Conservation (phyloP, 1,140 invertebrate species). For the Mylabris phalerata region DNA sequence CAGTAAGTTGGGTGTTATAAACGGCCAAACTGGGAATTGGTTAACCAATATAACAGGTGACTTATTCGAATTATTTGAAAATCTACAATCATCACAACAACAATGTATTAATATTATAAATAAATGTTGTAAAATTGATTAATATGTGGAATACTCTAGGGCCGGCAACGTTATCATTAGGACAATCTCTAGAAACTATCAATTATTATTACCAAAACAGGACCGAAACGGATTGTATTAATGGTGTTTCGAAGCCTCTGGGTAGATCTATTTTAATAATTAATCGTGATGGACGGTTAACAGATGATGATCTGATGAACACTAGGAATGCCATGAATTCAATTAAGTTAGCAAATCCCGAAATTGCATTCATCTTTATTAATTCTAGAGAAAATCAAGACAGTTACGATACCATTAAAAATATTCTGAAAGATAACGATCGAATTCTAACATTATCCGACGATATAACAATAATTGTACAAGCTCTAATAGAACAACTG, state of each 20-base stretch:
- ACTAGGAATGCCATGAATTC: conserved; percentile 18
- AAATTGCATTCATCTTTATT: conserved; percentile 25
- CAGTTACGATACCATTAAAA: conserved; percentile 13
- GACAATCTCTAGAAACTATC: conserved; percentile 24
- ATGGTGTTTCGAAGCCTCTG: conserved; percentile 14
- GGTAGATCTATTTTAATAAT: conserved; percentile 27
- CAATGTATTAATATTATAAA: background rate
- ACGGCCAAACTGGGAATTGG: conserved; percentile 51
- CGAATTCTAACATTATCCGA: conserved; percentile 16
- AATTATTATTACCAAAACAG: conserved; percentile 26
- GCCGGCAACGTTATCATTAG: conserved; percentile 28
- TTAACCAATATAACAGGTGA: conserved; percentile 44
- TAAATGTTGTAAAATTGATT: background rate
- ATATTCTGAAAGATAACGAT: conserved; percentile 21
- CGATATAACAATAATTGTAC: conserved; percentile 18
- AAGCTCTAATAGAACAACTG: conserved; percentile 20
- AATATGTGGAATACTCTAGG: conserved; percentile 22
- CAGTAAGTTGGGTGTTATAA: conserved; percentile 50
- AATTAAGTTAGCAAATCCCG: conserved; percentile 27
- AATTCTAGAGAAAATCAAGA: conserved; percentile 11
- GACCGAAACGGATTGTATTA: conserved; percentile 23
- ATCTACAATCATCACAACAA: background rate
- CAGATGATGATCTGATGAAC: conserved; percentile 17
- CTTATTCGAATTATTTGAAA: conserved; percentile 18
- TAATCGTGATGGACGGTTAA: conserved; percentile 20